phyloP scores from a whole-genome alignment of 1,140 invertebrate genomes.

The Zaprionus camerounensis region DNA sequence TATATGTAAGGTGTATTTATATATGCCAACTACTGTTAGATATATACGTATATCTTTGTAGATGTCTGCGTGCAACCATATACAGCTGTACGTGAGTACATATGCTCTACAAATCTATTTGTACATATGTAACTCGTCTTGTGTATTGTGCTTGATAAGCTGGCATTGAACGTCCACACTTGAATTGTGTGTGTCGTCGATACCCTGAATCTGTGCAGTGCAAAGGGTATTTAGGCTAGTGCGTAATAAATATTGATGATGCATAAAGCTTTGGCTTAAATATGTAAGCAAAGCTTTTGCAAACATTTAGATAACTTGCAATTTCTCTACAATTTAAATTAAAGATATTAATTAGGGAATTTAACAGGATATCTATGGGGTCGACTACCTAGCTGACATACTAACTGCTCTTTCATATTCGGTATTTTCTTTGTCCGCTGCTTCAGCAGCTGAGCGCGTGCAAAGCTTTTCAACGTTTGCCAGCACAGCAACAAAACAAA shows the following conservation, averaged over 20 bases:
- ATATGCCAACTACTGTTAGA: slow-evolving; percentile 6
- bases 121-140: slow-evolving; percentile 29
- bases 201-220: slow-evolving; percentile 12
- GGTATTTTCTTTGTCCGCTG: slow-evolving; percentile 33
- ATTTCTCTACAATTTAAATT: no score
- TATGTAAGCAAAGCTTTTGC: not conserved
- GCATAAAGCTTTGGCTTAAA: not conserved
- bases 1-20: slow-evolving; percentile 18
- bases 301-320: not conserved
- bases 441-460: slow-evolving; percentile 69
- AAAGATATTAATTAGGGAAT: not conserved
- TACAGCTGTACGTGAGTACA: not conserved
- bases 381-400: not conserved
- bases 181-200: slow-evolving; percentile 26
- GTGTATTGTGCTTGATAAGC: slow-evolving; percentile 64
- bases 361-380: not conserved
- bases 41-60: not conserved
- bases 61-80: not conserved
- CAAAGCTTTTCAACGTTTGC: slow-evolving; percentile 66
- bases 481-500: slow-evolving; percentile 68
- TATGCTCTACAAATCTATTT: not conserved
- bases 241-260: not conserved
- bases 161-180: slow-evolving; percentile 64
- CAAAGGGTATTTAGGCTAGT: not conserved
- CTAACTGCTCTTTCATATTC: slow-evolving; percentile 7